Percentiles rank a stretch among this genome's conserved stretches.
These are phyloP conservation scores for Caenorhabditis remanei DNA, from an alignment of 1,140 invertebrate species.

Conservation along the genomic window DNA sequence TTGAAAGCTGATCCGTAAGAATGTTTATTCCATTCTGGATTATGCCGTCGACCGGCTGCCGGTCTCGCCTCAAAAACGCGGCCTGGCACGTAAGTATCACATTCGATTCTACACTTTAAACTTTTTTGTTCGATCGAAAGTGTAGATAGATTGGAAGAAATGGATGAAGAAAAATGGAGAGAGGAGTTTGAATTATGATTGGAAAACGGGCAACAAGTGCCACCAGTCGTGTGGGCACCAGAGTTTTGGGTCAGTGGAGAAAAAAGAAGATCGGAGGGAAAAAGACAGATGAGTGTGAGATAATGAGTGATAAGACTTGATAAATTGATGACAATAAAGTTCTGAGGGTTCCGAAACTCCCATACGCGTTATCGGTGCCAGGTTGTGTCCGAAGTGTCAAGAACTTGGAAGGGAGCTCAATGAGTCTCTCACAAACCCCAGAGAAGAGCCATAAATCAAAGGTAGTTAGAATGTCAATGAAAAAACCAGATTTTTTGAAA, in stretches of 20 bases:
- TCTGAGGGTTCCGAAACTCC: not conserved
- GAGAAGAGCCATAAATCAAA: constrained; percentile 47
- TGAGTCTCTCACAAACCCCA: constrained; percentile 13
- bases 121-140: constrained; percentile 42
- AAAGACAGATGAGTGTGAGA: constrained; percentile 6
- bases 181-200: constrained; percentile 56
- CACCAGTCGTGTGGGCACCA: not conserved
- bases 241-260: not conserved
- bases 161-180: not conserved
- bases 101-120: constrained; percentile 43
- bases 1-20: constrained; percentile 48
- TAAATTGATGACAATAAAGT: not conserved
- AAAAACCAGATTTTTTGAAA: constrained; percentile 2
- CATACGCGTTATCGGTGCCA: not conserved
- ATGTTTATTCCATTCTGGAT: constrained; percentile 53
- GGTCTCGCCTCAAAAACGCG: constrained; percentile 24
- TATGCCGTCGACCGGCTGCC: constrained; percentile 4
- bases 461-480: constrained; percentile 50
- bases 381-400: constrained; percentile 35
- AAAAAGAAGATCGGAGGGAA: not conserved
- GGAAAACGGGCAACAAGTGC: constrained; percentile 38
- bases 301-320: constrained; percentile 36
- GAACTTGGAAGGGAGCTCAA: constrained; percentile 4
- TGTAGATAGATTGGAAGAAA: constrained; percentile 45
- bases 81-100: constrained; percentile 53